Percentiles rank a stretch among this genome's conserved stretches.
phyloP scores from a whole-genome alignment of 2,113 vertebrate species.

The Nothoprocta pentlandii region DNA sequence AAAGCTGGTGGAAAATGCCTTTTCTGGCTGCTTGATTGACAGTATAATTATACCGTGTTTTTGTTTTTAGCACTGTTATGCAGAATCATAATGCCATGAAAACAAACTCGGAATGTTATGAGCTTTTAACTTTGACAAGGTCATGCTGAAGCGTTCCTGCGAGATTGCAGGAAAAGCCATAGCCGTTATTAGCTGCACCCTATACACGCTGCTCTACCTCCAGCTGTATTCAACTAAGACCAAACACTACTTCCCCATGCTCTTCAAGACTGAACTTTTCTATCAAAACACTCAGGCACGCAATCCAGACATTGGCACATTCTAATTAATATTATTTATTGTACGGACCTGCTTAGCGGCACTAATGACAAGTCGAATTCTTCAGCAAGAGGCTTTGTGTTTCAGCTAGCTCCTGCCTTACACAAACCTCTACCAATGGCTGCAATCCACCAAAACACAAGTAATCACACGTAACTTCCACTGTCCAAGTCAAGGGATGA shows the following conservation, averaged over 20 bases:
- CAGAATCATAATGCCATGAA: conserved; percentile 78
- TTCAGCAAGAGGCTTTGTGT: neutral
- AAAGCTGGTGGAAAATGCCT: conserved; percentile 80
- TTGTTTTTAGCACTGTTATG: conserved; percentile 84
- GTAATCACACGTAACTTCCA: neutral
- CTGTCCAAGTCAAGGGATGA: neutral
- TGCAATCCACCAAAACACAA: neutral
- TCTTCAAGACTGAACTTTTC: neutral
- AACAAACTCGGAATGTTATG: conserved; percentile 80
- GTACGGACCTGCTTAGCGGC: neutral
- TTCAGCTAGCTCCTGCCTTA: neutral
- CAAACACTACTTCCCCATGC: neutral
- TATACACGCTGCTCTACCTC: conserved; percentile 58
- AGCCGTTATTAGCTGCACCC: conserved; percentile 62
- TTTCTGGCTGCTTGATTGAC: conserved; percentile 79
- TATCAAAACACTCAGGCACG: neutral
- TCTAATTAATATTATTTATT: neutral
- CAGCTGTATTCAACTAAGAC: neutral
- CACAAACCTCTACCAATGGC: neutral
- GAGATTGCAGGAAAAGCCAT: conserved; percentile 73
- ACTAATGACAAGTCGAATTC: neutral
- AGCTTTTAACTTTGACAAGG: conserved; percentile 87
- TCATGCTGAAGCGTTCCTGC: conserved; percentile 72
- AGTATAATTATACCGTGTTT: conserved; percentile 81
- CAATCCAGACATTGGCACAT: neutral